These are phyloP conservation scores for Scaeva pyrastri DNA, from an alignment of 2,888 invertebrate genomes.

Conservation along the genomic window DNA sequence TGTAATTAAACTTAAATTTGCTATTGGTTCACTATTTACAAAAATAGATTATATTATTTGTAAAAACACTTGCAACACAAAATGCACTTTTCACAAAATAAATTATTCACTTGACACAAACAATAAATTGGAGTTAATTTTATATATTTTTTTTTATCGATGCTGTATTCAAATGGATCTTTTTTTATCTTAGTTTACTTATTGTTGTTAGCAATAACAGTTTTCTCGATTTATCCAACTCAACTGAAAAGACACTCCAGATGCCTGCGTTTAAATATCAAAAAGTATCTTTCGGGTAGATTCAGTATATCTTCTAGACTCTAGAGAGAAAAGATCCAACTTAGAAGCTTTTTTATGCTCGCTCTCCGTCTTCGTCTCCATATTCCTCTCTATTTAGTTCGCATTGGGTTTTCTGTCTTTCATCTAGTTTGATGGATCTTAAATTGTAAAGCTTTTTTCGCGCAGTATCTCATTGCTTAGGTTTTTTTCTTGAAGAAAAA, in stretches of 20 bases:
- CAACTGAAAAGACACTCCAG: conserved; percentile 51
- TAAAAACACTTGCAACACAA: neutral
- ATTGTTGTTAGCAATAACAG: neutral
- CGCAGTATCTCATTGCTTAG: neutral
- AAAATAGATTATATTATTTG: neutral
- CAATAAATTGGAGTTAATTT: neutral
- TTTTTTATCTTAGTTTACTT: neutral
- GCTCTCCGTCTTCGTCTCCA: conserved; percentile 3
- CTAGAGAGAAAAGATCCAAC: conserved; percentile 14
- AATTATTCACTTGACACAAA: conserved; percentile 2
- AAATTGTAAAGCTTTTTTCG: conserved; percentile 25
- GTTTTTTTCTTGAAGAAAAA: neutral
- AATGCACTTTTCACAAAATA: conserved; percentile 1
- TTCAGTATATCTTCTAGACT: neutral
- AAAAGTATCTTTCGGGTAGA: conserved; percentile 35
- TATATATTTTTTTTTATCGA: neutral
- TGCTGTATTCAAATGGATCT: neutral
- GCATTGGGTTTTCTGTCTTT: neutral
- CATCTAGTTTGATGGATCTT: neutral
- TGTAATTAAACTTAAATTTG: neutral
- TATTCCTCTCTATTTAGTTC: neutral
- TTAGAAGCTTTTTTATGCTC: conserved; percentile 45
- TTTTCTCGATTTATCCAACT: conserved; percentile 54
- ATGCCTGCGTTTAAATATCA: conserved; percentile 64
- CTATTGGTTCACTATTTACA: conserved; percentile 1